Evolutionary conservation across 1,140 invertebrate genomes (phyloP), one percentile per base, ranked within the genome.

Genomic region (Zaprionus ghesquierei): DNA sequence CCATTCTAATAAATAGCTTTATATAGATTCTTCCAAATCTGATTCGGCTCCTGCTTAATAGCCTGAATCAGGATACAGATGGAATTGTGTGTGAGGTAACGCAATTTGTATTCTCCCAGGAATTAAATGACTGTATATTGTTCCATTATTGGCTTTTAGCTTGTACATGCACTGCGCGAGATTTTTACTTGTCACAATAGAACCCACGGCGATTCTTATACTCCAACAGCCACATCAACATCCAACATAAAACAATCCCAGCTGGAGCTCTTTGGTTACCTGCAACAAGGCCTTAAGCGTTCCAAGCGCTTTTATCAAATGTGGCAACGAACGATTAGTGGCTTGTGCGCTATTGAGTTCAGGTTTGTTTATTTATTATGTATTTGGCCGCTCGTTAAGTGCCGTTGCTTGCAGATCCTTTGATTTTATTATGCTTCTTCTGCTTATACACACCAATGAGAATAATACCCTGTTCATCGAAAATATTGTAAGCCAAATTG

Each of bases 391-490:
- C 35, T 15, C n/a, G n/a, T 9, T 15, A 41, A 15, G 13, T 41
- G 35, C 0, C 5, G 8, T 15, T 12, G 8, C 2, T 44, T 65
- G 27, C 50, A 93, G 93, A 65, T 87, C 92, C 0, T 84, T 93
- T 9, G 93, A 93, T 77, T 79, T 93, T 12, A 68, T 93, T 12
- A 76, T 93, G 56, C 55, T 93, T 20, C 74, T 93, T 33, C 77
- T 93, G 76, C 69, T 93, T 1, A 91, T 93, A 61, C 75, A 91
- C 9, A 82, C 85, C 9, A 82, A 87, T 23, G 92, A 92, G 65
- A 81, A 89, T 27, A 90, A 92, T 50, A 92, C 91, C 10, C 61
- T 85, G 35, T 84, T 80, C 33, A 90, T 93, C 27, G 92, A 93
- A 68, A 89, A 81, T 54, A 80, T 93, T 44, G 89, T 93, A 76